Conservation (phyloP, 2,797 vertebrate genomes). For the Platyrinchus mystaceus region DNA sequence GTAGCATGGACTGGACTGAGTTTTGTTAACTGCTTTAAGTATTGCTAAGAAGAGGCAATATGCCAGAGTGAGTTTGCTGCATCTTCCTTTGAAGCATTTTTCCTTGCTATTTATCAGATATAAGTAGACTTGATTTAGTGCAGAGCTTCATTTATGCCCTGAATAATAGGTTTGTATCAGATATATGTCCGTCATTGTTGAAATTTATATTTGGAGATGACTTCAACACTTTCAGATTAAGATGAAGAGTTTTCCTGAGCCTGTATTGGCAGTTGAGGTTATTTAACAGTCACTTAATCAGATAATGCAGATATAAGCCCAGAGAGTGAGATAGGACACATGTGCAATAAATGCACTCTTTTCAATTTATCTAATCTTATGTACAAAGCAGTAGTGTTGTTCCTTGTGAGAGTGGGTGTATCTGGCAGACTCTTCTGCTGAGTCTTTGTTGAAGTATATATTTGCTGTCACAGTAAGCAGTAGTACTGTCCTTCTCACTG, state of each 20-base stretch:
- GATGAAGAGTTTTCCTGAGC: constrained; percentile 1
- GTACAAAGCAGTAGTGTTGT: background rate
- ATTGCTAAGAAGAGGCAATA: background rate
- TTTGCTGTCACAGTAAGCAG: background rate
- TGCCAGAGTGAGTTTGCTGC: background rate
- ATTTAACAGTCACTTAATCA: constrained; percentile 43
- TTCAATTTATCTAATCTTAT: background rate
- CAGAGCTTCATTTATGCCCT: background rate
- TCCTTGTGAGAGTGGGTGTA: background rate
- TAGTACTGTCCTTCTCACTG: background rate
- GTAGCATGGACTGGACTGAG: background rate
- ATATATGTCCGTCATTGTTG: background rate
- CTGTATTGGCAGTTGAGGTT: background rate
- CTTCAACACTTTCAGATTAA: background rate
- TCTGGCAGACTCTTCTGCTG: background rate
- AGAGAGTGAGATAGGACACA: background rate
- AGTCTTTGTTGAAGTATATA: background rate
- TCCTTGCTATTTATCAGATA: background rate
- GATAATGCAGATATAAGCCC: background rate
- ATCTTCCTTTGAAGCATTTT: background rate
- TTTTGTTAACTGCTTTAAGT: background rate
- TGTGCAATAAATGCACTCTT: background rate
- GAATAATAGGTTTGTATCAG: background rate
- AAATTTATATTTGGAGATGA: background rate
- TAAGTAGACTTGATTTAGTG: background rate